Evolutionary conservation across 2,113 vertebrate species (phyloP), one percentile per base, ranked within the genome.

Genomic region (Grus americana): DNA sequence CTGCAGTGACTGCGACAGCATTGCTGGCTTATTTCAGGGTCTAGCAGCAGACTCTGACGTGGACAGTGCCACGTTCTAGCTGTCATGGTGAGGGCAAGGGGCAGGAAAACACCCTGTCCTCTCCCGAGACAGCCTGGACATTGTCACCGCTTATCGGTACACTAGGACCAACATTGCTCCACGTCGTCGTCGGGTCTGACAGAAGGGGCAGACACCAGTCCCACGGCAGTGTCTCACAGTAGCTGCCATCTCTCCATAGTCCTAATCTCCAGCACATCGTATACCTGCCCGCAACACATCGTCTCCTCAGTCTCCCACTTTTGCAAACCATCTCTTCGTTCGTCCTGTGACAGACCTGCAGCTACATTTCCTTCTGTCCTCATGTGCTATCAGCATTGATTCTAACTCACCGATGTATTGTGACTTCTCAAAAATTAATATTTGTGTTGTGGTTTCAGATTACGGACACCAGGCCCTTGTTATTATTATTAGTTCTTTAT

Each of bases 111-210:
- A n/a, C 4, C 0, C 12, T 59, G 14, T 34, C 11, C 15, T 38
- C 29, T 59, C 13, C 24, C 6, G 13, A 67, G 20, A 55, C 5
- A 59, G 72, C 47, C 3, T 17, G 10, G 17, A 78, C 4, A 1
- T 27, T 78, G 27, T 49, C 90, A 59, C 4, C 1, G 1, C 6
- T 42, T 65, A 40, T 17, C 7, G 23, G 12, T n/a, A 15, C 27
- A 9, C 10, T 29, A 47, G 50, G 30, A 70, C 34, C 4, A 74
- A 11, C 17, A 22, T 1, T 55, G 29, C 19, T 74, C 3, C 36
- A 20, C 1, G 1, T 12, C 57, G n/a, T 21, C 2, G 0, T 57
- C n/a, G 52, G 73, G 11, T 42, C 42, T 86, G 59, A 13, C 15
- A 38, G 46, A 70, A 52, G 16, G 36, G 20, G 5, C 36, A 88